phyloP scores from a whole-genome alignment of 1,140 invertebrate genomes.

The Drosophila guanche region DNA sequence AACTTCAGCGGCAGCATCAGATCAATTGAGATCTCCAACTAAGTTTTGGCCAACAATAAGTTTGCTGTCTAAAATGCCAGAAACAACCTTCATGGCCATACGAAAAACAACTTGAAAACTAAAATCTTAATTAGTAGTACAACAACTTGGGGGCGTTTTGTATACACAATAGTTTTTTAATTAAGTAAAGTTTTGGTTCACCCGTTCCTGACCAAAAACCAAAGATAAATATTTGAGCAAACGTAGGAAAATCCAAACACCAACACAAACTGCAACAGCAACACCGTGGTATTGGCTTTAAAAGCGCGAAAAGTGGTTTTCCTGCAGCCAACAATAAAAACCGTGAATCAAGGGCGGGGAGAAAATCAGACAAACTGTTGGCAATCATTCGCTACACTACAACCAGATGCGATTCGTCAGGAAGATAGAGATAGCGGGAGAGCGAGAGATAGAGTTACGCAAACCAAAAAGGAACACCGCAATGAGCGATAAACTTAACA shows the following conservation, averaged over 20 bases:
- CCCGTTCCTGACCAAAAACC: conserved; percentile 1
- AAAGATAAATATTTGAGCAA: conserved; percentile 61
- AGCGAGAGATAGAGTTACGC: conserved; percentile 1
- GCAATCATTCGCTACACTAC: conserved; percentile 27
- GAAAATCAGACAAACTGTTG: conserved; percentile 30
- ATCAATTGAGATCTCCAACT: too few species aligned
- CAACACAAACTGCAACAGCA: not conserved
- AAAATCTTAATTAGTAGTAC: conserved; percentile 24
- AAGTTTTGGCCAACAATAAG: too few species aligned
- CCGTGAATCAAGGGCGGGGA: too few species aligned
- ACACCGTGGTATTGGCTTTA: too few species aligned
- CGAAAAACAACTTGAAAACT: not conserved
- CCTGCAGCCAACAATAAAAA: conserved; percentile 7
- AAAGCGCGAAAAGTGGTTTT: conserved; percentile 28
- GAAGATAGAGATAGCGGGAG: not conserved
- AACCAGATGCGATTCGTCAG: conserved; percentile 1
- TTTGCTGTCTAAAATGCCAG: too few species aligned
- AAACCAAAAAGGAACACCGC: conserved; percentile 10
- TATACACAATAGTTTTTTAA: conserved; percentile 16
- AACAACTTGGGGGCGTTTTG: conserved; percentile 4
- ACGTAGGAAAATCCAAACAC: conserved; percentile 38
- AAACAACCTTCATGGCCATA: too few species aligned
- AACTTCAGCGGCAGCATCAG: too few species aligned
- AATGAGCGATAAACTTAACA: conserved; percentile 21
- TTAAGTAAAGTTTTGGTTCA: conserved; percentile 27